Percentiles rank a stretch among this genome's conserved stretches.
Conservation (phyloP, 2,797 vertebrate species). For the Lophotriccus pileatus region DNA sequence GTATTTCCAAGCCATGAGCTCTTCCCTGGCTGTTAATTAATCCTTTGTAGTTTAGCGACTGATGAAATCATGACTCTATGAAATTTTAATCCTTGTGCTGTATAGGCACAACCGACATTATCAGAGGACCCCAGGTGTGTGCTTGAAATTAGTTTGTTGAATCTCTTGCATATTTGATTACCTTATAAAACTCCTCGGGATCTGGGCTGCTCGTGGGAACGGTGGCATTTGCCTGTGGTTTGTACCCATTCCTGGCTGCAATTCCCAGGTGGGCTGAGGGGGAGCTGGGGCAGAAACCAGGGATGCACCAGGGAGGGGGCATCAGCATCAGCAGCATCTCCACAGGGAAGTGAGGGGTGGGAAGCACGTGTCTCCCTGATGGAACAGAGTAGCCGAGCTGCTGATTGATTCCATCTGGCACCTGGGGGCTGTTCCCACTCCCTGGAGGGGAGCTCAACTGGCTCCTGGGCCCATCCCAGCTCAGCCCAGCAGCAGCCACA, state of each 20-base stretch:
- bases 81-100: constrained; percentile 74
- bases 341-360: background rate
- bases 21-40: constrained; percentile 85
- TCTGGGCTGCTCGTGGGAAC: background rate
- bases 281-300: background rate
- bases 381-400: background rate
- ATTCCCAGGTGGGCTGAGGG: background rate
- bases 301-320: background rate
- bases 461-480: background rate
- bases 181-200: constrained; percentile 75
- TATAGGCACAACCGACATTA: constrained; percentile 62
- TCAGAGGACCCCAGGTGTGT: constrained; percentile 84
- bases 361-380: background rate
- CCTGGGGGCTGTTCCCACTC: background rate
- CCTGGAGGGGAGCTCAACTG: background rate
- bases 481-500: accelerated
- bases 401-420: background rate
- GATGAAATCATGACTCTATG: constrained; percentile 77
- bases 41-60: constrained; percentile 89
- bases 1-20: constrained; percentile 61
- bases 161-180: constrained; percentile 87
- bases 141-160: constrained; percentile 76
- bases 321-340: background rate
- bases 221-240: background rate
- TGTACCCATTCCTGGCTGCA: background rate